A percentile compares a stretch with the other conserved stretches of the same genome.
phyloP scores from a whole-genome alignment of 1,140 invertebrate species.

The Lethocerus indicus region DNA sequence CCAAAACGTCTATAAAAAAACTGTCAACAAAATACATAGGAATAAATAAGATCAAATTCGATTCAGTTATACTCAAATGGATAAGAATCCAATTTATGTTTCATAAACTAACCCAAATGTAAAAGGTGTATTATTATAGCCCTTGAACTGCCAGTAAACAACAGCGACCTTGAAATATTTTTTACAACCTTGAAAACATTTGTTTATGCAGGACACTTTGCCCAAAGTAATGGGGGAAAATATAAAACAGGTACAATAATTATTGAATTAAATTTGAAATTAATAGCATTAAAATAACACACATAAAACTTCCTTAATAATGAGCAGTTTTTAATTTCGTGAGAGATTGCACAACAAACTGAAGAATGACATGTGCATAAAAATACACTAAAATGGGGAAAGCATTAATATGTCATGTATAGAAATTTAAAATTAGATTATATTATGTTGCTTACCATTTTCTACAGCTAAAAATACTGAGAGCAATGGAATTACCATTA shows the following conservation, averaged over 20 bases:
- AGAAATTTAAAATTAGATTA: too few relatives aligned
- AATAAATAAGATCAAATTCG: not conserved
- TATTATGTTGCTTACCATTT: too few relatives aligned
- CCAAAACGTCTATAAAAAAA: not conserved
- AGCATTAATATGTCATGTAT: too few relatives aligned
- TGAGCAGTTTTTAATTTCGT: not conserved
- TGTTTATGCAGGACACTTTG: not conserved
- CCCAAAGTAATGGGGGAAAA: not conserved
- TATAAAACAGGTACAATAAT: not conserved
- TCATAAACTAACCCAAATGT: not conserved
- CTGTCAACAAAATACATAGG: not conserved
- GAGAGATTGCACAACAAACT: not conserved
- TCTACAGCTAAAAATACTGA: too few relatives aligned
- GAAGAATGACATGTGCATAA: not conserved
- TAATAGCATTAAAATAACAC: not conserved
- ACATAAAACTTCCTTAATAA: not conserved
- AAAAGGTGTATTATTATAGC: slow-evolving; percentile 6
- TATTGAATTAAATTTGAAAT: not conserved
- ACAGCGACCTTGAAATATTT: slow-evolving; percentile 13
- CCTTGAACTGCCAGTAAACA: slow-evolving; percentile 17
- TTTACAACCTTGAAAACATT: slow-evolving; percentile 7
- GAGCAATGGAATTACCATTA: too few relatives aligned
- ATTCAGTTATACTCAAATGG: too few relatives aligned
- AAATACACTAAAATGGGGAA: not conserved
- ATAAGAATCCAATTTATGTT: not conserved